phyloP scores from a whole-genome alignment of 2,113 vertebrate genomes.

The Ochotona princeps region DNA sequence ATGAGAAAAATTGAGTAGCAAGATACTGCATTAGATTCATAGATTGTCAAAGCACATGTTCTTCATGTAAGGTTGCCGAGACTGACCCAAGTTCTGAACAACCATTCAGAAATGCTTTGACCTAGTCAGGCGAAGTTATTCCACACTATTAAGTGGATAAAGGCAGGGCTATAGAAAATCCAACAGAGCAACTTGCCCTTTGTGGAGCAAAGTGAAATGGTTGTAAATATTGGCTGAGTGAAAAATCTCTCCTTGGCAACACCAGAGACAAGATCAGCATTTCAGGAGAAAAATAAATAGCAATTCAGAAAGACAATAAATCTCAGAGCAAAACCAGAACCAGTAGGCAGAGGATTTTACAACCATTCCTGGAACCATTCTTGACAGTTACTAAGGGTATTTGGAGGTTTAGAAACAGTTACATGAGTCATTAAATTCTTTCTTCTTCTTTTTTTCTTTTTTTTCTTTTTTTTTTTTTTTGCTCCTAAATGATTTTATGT shows the following conservation, averaged over 20 bases:
- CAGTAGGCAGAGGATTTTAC: conserved; percentile 20
- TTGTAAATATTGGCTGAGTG: conserved; percentile 55
- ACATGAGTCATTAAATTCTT: background rate
- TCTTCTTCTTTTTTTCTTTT: background rate
- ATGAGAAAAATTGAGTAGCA: background rate
- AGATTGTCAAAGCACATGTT: background rate
- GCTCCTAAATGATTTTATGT: background rate
- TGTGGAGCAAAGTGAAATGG: conserved; percentile 34
- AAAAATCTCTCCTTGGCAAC: conserved; percentile 45
- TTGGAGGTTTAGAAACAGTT: background rate
- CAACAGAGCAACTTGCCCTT: conserved; percentile 8
- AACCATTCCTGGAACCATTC: conserved; percentile 32
- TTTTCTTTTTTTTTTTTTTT: background rate
- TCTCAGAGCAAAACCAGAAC: conserved; percentile 35
- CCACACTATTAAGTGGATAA: conserved; percentile 20
- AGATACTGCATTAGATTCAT: background rate
- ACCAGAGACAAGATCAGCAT: conserved; percentile 30
- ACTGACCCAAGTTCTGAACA: background rate
- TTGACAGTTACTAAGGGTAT: background rate
- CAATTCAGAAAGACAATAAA: conserved; percentile 49
- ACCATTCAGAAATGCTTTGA: background rate
- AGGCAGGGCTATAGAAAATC: background rate
- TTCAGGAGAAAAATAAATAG: conserved; percentile 11
- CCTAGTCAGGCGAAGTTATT: background rate
- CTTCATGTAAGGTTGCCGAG: background rate